These are phyloP conservation scores for Piezodorus guildinii DNA, from an alignment of 1,140 invertebrate genomes.

Conservation along the genomic window DNA sequence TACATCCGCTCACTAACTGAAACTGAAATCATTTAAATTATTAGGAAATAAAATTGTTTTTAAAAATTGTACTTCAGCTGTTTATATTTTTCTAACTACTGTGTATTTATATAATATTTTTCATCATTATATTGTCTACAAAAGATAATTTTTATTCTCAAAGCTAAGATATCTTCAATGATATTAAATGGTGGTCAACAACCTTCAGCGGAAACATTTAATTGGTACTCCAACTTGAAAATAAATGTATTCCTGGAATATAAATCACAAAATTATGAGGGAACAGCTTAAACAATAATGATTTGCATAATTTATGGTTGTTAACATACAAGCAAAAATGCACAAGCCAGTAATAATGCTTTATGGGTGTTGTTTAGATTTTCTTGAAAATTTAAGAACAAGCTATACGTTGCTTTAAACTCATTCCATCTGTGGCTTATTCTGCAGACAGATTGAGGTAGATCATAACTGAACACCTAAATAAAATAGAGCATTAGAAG, in stretches of 20 bases:
- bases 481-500: neutral
- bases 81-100: too few relatives aligned
- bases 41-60: too few relatives aligned
- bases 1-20: too few relatives aligned
- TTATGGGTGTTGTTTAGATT: conserved; percentile 9
- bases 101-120: too few relatives aligned
- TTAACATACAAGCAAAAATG: conserved; percentile 23
- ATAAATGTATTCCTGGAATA: conserved; percentile 3
- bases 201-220: neutral
- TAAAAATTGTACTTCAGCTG: too few relatives aligned
- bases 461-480: neutral
- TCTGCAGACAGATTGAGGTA: neutral
- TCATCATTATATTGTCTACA: too few relatives aligned
- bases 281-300: too few relatives aligned
- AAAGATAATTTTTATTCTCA: too few relatives aligned
- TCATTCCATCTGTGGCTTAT: conserved; percentile 19
- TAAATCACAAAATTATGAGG: neutral
- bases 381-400: neutral
- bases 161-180: too few relatives aligned
- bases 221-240: neutral
- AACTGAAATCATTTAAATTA: too few relatives aligned
- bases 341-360: conserved; percentile 21
- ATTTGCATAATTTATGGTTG: too few relatives aligned
- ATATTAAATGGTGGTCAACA: neutral
- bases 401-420: neutral